Evolutionary conservation across 2,888 invertebrate species (phyloP), one percentile per base, ranked within the genome.

Genomic region (Chydorus sphaericus): DNA sequence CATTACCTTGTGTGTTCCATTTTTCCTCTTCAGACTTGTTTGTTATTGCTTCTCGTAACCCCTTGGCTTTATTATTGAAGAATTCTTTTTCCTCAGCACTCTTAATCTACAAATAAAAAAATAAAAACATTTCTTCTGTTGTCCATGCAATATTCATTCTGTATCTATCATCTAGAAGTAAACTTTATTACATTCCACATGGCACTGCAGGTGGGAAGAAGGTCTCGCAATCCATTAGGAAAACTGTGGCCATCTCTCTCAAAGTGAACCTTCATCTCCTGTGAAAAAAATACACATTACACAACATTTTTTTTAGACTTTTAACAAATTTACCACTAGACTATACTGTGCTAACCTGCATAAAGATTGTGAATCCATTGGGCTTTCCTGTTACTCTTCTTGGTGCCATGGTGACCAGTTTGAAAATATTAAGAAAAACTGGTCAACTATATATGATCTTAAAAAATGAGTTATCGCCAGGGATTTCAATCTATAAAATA

Each of bases 181-280:
- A 55, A 57, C 57, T n/a, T n/a, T n/a, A n/a, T n/a, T 61, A 63
- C 63, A 16, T 39, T 56, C 62, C 62, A 63, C 36, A 61, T 58
- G 5, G 38, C 55, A 7, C 58, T 44, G 52, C 60, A 59, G 11
- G 53, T 48, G 10, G 38, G 18, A 5, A 58, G 56, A 8, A 60
- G 60, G 26, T 61, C 60, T 29, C 58, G n/a, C 37, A 63, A 59
- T 16, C 62, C 61, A 5, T 60, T 50, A 23, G 58, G 59, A 57
- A 62, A 60, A n/a, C 57, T 36, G 48, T 59, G 51, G 1, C 62
- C 62, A 14, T 54, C 16, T 10, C 37, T 18, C 57, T 61, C 62
- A 14, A 57, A n/a, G n/a, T n/a, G n/a, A n/a, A 20, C 55, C 60
- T 55, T 10, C 39, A 33, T 54, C 58, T 61, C 39, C 60, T 55